Evolutionary conservation across 1,140 invertebrate genomes (phyloP).

Genomic region (Orius insidiosus): DNA sequence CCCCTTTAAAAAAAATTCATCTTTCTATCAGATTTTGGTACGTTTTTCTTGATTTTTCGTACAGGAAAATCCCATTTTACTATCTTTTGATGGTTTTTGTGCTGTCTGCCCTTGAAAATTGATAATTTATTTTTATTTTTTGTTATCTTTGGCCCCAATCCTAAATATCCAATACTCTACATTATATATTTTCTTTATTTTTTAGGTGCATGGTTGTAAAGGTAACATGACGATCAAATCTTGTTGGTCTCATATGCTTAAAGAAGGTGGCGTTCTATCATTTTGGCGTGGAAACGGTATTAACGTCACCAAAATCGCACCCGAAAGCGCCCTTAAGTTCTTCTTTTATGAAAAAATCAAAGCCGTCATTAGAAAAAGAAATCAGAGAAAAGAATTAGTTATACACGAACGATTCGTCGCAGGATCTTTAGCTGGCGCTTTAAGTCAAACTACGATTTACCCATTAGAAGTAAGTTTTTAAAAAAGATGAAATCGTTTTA

Average conservation of each 20-base stretch:
- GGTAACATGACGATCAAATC: slow-evolving; percentile 44
- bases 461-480: slow-evolving; percentile 79
- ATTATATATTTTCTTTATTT: slow-evolving; percentile 22
- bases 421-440: slow-evolving; percentile 84
- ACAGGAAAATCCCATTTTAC: too few species aligned
- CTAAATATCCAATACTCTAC: too few species aligned
- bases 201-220: slow-evolving; percentile 56
- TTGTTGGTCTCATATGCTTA: slow-evolving; percentile 64
- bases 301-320: slow-evolving; percentile 96
- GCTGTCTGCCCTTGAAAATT: too few species aligned
- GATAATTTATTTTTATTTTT: too few species aligned
- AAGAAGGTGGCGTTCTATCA: slow-evolving; percentile 82
- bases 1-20: too few species aligned
- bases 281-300: slow-evolving; percentile 97
- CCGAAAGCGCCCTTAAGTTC: slow-evolving; percentile 95
- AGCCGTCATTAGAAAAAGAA: slow-evolving; percentile 51
- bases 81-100: too few species aligned
- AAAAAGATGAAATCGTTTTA: too few species aligned
- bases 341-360: slow-evolving; percentile 95
- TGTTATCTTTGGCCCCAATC: too few species aligned
- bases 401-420: slow-evolving; percentile 85
- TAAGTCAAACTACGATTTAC: slow-evolving; percentile 94
- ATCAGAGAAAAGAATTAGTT: slow-evolving; percentile 51
- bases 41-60: too few species aligned
- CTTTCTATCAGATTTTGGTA: too few species aligned